Percentiles rank a stretch among this genome's conserved stretches.
Conservation (phyloP, 2,888 invertebrate genomes). For the Callosobruchus maculatus region DNA sequence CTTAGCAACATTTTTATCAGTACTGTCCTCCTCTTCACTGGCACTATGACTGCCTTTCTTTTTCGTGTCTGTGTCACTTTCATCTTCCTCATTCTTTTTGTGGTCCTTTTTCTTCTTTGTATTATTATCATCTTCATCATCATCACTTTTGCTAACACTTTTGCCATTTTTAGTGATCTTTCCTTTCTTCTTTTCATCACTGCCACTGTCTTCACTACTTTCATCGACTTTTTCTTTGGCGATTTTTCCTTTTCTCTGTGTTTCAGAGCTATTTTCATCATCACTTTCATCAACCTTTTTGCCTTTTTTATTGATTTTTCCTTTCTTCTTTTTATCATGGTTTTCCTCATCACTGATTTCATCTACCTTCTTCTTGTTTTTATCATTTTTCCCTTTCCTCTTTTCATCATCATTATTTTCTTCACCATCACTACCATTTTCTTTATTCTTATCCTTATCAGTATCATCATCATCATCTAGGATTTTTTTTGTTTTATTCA, state of each 20-base stretch:
- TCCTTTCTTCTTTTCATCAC: too few relatives aligned
- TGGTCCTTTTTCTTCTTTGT: background rate
- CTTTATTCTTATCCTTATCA: background rate
- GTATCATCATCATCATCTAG: background rate
- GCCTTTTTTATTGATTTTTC: background rate
- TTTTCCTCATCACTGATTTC: conserved; percentile 42
- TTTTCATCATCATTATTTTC: conserved; percentile 7
- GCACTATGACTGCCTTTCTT: background rate
- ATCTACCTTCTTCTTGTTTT: conserved; percentile 5
- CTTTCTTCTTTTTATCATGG: conserved; percentile 8
- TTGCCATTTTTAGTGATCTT: too few relatives aligned
- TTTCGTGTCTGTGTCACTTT: conserved; percentile 2
- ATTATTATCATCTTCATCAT: too few relatives aligned
- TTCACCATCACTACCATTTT: conserved; percentile 2
- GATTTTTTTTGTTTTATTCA: conserved; percentile 36
- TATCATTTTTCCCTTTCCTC: conserved; percentile 1
- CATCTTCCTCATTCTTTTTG: conserved; percentile 11
- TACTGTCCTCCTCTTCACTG: conserved; percentile 6
- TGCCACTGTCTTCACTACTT: too few relatives aligned
- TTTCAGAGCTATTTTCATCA: background rate
- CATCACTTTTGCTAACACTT: too few relatives aligned
- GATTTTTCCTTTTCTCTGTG: background rate
- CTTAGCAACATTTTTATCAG: conserved; percentile 3
- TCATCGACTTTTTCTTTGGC: too few relatives aligned
- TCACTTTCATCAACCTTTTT: background rate